These are phyloP conservation scores for Acronicta aceris DNA, from an alignment of 2,888 invertebrate genomes.

Conservation along the genomic window DNA sequence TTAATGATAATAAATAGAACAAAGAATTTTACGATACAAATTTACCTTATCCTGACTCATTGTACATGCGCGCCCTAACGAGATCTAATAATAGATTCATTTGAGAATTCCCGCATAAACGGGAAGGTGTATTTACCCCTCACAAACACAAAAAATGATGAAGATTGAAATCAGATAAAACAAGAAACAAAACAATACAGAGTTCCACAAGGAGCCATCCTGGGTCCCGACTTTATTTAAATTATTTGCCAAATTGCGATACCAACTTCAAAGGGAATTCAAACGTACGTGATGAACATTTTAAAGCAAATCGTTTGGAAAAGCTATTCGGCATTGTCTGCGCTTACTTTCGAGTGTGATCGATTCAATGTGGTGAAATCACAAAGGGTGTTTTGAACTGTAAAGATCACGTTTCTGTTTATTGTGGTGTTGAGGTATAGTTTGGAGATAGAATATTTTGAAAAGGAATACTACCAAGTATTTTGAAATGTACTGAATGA, in stretches of 20 bases:
- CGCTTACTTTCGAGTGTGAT: slow-evolving; percentile 50
- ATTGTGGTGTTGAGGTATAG: slow-evolving; percentile 14
- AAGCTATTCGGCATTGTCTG: slow-evolving; percentile 61
- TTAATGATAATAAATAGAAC: slow-evolving; percentile 27
- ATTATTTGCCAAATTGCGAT: slow-evolving; percentile 70
- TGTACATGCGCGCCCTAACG: slow-evolving; percentile 38
- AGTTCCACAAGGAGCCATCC: slow-evolving; percentile 45
- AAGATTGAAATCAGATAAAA: slow-evolving; percentile 42
- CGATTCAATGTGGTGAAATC: slow-evolving; percentile 45
- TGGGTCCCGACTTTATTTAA: slow-evolving; percentile 65
- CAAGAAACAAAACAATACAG: slow-evolving; percentile 42
- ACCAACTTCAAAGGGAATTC: slow-evolving; percentile 66
- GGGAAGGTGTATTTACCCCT: slow-evolving; percentile 12
- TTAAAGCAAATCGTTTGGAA: slow-evolving; percentile 66
- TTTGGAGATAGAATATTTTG: not conserved
- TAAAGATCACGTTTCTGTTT: slow-evolving; percentile 38
- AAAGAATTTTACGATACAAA: slow-evolving; percentile 24
- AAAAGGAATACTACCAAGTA: not conserved
- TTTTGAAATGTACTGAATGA: not conserved
- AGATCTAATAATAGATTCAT: slow-evolving; percentile 42
- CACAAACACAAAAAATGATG: slow-evolving; percentile 32
- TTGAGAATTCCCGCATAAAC: slow-evolving; percentile 8
- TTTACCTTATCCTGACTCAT: slow-evolving; percentile 21
- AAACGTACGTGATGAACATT: slow-evolving; percentile 70
- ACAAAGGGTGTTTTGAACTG: slow-evolving; percentile 47